phyloP scores from a whole-genome alignment of 2,888 invertebrate genomes.

The Drosophila prostipennis region DNA sequence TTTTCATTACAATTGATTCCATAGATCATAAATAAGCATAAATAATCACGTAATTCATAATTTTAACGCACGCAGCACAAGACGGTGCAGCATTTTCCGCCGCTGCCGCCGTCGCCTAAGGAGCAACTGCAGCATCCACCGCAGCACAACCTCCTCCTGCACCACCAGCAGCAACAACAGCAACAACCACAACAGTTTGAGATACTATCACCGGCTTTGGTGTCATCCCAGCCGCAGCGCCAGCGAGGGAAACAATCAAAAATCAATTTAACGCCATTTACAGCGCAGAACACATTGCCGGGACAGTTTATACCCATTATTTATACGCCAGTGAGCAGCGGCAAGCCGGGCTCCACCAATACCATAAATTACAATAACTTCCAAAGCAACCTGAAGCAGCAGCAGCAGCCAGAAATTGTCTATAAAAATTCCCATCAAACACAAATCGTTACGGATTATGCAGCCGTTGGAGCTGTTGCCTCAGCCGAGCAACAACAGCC shows the following conservation, averaged over 20 bases:
- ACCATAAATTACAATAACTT: conserved; percentile 69
- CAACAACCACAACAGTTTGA: conserved; percentile 59
- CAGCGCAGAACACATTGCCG: conserved; percentile 85
- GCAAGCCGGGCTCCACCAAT: conserved; percentile 48
- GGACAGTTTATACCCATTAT: conserved; percentile 86
- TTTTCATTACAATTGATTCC: conserved; percentile 19
- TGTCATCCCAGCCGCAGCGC: conserved; percentile 55
- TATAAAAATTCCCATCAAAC: conserved; percentile 75
- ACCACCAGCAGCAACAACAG: conserved; percentile 33
- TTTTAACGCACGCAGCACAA: conserved; percentile 71
- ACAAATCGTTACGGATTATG: conserved; percentile 74
- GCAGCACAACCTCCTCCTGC: conserved; percentile 38
- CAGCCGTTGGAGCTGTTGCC: conserved; percentile 45
- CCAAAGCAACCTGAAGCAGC: conserved; percentile 40
- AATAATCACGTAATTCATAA: conserved; percentile 67
- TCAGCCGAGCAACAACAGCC: conserved; percentile 31
- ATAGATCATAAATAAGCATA: conserved; percentile 52
- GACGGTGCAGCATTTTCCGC: conserved; percentile 81
- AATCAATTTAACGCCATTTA: conserved; percentile 85
- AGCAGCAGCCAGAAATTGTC: conserved; percentile 56
- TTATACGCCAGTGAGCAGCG: conserved; percentile 81
- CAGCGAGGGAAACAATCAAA: conserved; percentile 82
- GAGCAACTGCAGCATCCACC: conserved; percentile 49
- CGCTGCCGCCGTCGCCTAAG: conserved; percentile 61
- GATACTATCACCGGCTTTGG: conserved; percentile 54